Evolutionary conservation across 2,888 invertebrate genomes (phyloP), one percentile per base, ranked within the genome.

Genomic region (Marasmarcha lunaedactyla): DNA sequence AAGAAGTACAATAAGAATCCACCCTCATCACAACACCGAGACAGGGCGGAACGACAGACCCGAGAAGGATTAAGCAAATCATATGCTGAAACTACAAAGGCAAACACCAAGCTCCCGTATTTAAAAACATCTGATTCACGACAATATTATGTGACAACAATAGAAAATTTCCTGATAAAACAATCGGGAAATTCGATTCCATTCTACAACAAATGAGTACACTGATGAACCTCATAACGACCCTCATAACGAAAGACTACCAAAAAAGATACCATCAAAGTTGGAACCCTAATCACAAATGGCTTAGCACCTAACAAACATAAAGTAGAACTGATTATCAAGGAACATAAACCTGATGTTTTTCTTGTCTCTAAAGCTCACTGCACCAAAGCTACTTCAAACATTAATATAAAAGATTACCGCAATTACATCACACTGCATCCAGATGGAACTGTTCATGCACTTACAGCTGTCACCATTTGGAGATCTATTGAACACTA

Each of bases 381-480:
- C 11, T 33, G 33, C 11, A 33, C 33, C 11, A n/a, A n/a, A n/a
- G 11, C 7, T 9, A 4, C 33, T 9, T n/a, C 33, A n/a, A 33
- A 33, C 4, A 11, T 33, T 7, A 33, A 33, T n/a, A n/a, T 33
- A 4, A 6, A 33, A 11, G n/a, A 11, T 11, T 33, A 33, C 11
- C 11, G 4, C 3, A 9, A 4, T 11, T 33, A 33, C 11, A 33
- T 33, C 7, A 42, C 42, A 15, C 34, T 33, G 10, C 40, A 41
- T 25, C 47, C 45, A 15, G 49, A 49, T 27, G 49, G 46, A 2
- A 47, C 42, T 9, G 46, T 27, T 1, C 48, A 50, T 30, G 47
- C 40, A 6, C 47, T 44, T 9, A 15, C 47, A 7, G 46, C 48
- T 12, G 7, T 46, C 6, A 27, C 44, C 10, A 42, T 48, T 5